Evolutionary conservation across 2,888 invertebrate species (phyloP).

Genomic region (Microplitis manilae): DNA sequence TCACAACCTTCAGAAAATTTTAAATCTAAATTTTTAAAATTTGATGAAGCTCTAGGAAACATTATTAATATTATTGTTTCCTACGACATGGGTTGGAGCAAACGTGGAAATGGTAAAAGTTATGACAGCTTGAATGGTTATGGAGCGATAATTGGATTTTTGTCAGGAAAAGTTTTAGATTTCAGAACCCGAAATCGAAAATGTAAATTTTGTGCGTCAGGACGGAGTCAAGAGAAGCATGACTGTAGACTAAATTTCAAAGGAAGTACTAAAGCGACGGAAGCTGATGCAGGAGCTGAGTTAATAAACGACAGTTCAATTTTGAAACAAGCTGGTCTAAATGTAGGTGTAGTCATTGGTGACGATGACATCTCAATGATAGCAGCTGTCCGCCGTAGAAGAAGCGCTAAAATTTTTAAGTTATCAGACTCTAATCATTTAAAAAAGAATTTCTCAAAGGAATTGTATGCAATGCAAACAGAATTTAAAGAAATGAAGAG

Average conservation of each 20-base stretch:
- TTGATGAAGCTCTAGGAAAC: constrained; percentile 28
- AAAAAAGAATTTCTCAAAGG: constrained; percentile 8
- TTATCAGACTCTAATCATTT: constrained; percentile 4
- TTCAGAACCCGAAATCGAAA: constrained; percentile 32
- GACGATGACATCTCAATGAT: constrained; percentile 56
- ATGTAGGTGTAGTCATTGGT: constrained; percentile 51
- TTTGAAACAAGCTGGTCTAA: constrained; percentile 49
- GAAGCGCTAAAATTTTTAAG: not conserved
- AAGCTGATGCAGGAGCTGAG: constrained; percentile 49
- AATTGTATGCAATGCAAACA: constrained; percentile 1
- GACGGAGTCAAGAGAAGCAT: constrained; percentile 47
- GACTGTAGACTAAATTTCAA: constrained; percentile 53
- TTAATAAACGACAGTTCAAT: constrained; percentile 48
- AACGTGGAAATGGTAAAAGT: constrained; percentile 34
- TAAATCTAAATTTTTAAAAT: constrained; percentile 7
- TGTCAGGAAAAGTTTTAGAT: constrained; percentile 32
- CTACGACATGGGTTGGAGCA: constrained; percentile 15
- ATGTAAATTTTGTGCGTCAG: constrained; percentile 39
- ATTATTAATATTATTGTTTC: constrained; percentile 32
- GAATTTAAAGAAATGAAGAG: constrained; percentile 9
- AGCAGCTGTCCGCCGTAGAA: constrained; percentile 29
- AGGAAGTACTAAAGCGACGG: constrained; percentile 58
- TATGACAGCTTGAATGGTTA: constrained; percentile 48
- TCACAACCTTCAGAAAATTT: constrained; percentile 1
- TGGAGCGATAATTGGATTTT: constrained; percentile 37